Percentiles rank a stretch among this genome's conserved stretches.
These are phyloP conservation scores for Gymnothorax reevesii DNA, from an alignment of 2,797 vertebrate genomes.

Conservation along the genomic window DNA sequence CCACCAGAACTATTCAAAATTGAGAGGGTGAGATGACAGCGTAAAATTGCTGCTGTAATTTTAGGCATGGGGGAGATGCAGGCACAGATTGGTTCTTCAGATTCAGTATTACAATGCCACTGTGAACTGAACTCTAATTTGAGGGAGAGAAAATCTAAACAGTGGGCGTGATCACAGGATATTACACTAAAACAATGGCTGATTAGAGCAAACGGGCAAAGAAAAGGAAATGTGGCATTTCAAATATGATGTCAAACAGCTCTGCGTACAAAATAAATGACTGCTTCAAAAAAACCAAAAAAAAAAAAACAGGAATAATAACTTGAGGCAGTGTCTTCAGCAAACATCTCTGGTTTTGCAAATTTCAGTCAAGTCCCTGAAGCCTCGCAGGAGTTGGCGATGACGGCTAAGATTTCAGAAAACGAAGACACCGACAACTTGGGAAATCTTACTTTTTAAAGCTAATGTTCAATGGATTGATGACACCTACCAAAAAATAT, in stretches of 20 bases:
- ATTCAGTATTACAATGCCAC: slow-evolving; percentile 30
- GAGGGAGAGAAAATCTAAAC: background rate
- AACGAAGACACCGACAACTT: too few relatives aligned
- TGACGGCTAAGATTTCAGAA: too few relatives aligned
- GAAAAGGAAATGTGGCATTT: slow-evolving; percentile 36
- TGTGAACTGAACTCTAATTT: background rate
- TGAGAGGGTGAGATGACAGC: background rate
- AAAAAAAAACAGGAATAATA: too few relatives aligned
- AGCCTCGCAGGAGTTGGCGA: too few relatives aligned
- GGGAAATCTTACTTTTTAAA: too few relatives aligned
- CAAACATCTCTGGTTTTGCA: too few relatives aligned
- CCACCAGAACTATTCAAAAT: background rate
- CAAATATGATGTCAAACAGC: slow-evolving; percentile 34
- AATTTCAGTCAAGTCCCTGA: too few relatives aligned
- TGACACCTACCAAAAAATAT: too few relatives aligned
- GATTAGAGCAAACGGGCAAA: background rate
- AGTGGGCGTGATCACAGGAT: slow-evolving; percentile 37
- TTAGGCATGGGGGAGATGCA: background rate
- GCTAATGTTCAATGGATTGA: too few relatives aligned
- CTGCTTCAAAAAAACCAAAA: too few relatives aligned
- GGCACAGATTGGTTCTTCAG: slow-evolving; percentile 24
- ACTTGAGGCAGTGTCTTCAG: too few relatives aligned
- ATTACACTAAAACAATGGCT: slow-evolving; percentile 28
- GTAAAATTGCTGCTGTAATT: background rate
- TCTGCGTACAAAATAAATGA: slow-evolving; percentile 32